These are phyloP conservation scores for Pegoplata infirma DNA, from an alignment of 2,888 invertebrate genomes.

Conservation along the genomic window DNA sequence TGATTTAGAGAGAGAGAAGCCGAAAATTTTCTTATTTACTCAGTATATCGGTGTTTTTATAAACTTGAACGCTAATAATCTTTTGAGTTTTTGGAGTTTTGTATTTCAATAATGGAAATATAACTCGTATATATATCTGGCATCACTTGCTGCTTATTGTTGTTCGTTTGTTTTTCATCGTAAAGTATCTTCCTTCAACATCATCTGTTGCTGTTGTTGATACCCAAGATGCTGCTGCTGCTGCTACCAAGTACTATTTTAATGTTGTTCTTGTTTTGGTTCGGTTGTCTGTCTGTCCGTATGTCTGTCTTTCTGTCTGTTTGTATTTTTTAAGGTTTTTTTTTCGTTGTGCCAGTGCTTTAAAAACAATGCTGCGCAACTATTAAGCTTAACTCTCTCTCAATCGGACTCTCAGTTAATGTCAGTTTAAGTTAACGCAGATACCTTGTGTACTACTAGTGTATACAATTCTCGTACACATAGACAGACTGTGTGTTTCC, in stretches of 20 bases:
- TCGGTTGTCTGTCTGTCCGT: no score
- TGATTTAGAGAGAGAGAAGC: no score
- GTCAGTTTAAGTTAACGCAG: constrained; percentile 38
- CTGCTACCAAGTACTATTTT: constrained; percentile 9
- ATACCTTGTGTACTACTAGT: not conserved
- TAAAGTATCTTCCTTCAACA: constrained; percentile 16
- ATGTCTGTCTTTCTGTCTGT: not conserved
- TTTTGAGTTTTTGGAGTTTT: no score
- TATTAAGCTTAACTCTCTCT: constrained; percentile 47
- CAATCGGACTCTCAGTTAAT: not conserved
- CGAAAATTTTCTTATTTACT: no score
- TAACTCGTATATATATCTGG: no score
- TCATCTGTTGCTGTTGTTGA: constrained; percentile 43
- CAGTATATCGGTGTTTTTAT: no score
- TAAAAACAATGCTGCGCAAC: constrained; percentile 37
- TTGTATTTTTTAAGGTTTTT: not conserved
- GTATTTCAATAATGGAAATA: no score
- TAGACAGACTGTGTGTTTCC: constrained; percentile 4
- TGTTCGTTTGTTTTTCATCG: not conserved
- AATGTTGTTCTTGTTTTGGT: constrained; percentile 15
- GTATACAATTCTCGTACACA: not conserved
- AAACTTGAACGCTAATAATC: no score
- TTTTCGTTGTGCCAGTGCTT: not conserved
- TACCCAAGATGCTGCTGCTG: constrained; percentile 1
- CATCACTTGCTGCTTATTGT: not conserved